phyloP scores from a whole-genome alignment of 1,140 invertebrate genomes.

The Pollicipes pollicipes region DNA sequence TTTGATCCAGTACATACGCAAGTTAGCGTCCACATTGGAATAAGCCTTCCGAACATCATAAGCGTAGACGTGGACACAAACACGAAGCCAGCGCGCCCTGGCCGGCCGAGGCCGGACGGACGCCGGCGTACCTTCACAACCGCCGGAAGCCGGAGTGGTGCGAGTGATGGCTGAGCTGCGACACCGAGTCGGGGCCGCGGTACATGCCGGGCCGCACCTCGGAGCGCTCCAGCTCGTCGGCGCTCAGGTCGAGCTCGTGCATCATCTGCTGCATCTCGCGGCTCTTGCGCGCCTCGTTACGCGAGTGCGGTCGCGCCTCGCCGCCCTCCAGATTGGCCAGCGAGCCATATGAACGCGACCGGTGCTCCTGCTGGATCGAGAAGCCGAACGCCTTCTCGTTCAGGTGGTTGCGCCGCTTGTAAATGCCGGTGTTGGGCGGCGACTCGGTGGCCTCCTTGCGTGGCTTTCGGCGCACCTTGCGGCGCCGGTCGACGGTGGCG shows the following conservation, averaged over 20 bases:
- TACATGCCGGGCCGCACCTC: conserved; percentile 22
- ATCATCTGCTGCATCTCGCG: conserved; percentile 74
- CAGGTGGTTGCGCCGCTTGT: conserved; percentile 69
- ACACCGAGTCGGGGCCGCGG: conserved; percentile 13
- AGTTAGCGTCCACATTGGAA: too few relatives aligned
- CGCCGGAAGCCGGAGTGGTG: not conserved
- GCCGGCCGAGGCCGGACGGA: too few relatives aligned
- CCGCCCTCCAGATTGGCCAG: conserved; percentile 60
- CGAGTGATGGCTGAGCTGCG: not conserved
- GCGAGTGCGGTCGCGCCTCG: conserved; percentile 18
- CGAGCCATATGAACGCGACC: conserved; percentile 72
- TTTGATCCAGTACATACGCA: too few relatives aligned
- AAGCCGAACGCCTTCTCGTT: conserved; percentile 87
- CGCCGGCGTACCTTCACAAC: not conserved
- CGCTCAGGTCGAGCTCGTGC: conserved; percentile 61
- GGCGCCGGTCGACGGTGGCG: conserved; percentile 26
- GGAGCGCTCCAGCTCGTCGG: conserved; percentile 47
- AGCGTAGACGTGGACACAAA: too few relatives aligned
- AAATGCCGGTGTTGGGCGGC: conserved; percentile 66
- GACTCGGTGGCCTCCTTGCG: conserved; percentile 39
- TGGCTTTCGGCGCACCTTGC: conserved; percentile 25
- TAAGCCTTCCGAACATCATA: too few relatives aligned
- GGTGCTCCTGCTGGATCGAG: conserved; percentile 78
- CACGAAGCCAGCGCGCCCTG: too few relatives aligned
- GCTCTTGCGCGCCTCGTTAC: conserved; percentile 20